Percentiles rank a stretch among this genome's conserved stretches.
phyloP scores from a whole-genome alignment of 2,888 invertebrate genomes.

The Sphaerophoria taeniata region DNA sequence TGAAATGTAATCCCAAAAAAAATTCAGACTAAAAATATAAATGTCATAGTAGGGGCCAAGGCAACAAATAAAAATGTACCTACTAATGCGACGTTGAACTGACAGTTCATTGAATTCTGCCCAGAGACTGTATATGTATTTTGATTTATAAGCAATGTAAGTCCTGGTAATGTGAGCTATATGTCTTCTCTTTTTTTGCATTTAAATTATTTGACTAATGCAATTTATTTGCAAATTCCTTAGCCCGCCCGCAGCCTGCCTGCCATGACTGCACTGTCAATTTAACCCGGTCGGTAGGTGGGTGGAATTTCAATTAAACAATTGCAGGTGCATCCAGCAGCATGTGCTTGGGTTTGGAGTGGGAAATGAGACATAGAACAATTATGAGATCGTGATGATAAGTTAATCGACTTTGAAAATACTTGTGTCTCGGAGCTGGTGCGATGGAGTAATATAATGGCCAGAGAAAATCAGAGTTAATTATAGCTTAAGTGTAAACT shows the following conservation, averaged over 20 bases:
- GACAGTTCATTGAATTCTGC: slow-evolving; percentile 55
- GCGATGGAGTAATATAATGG: slow-evolving; percentile 50
- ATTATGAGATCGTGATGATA: slow-evolving; percentile 60
- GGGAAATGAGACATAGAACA: slow-evolving; percentile 1
- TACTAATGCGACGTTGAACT: slow-evolving; percentile 35
- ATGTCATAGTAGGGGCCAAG: slow-evolving; percentile 3
- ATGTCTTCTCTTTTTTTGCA: slow-evolving; percentile 7
- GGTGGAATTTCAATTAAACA: slow-evolving; percentile 67
- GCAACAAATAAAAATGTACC: slow-evolving; percentile 11
- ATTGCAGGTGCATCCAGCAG: slow-evolving; percentile 35
- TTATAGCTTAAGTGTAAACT: slow-evolving; percentile 27
- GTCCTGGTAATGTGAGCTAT: neutral
- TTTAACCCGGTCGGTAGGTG: slow-evolving; percentile 18
- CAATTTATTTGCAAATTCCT: slow-evolving; percentile 49
- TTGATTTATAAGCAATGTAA: slow-evolving; percentile 5
- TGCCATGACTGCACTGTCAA: too few relatives aligned
- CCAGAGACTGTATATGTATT: slow-evolving; percentile 4
- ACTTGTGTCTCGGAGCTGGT: neutral
- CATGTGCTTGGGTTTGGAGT: neutral
- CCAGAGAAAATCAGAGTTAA: slow-evolving; percentile 42
- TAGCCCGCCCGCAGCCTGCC: neutral
- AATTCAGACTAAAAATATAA: slow-evolving; percentile 18
- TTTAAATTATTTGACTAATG: slow-evolving; percentile 54
- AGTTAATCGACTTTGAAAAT: slow-evolving; percentile 38
- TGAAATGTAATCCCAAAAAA: slow-evolving; percentile 18